Evolutionary conservation across 2,113 vertebrate genomes (phyloP).

Genomic region (Aegithalos caudatus): DNA sequence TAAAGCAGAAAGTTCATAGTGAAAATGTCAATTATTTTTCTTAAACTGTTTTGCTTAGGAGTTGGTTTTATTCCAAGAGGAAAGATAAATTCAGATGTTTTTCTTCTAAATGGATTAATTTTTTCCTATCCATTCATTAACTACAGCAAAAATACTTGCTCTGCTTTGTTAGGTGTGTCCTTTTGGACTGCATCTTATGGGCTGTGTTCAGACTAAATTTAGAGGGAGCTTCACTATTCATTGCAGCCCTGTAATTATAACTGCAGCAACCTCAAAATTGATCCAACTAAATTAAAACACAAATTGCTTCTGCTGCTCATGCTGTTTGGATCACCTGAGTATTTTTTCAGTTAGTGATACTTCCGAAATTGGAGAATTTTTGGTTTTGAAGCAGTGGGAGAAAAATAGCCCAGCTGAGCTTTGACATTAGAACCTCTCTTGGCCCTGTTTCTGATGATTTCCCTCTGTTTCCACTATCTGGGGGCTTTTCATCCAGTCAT

Average conservation of each 20-base stretch:
- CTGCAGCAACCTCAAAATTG: background rate
- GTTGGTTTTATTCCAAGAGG: background rate
- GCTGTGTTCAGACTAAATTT: background rate
- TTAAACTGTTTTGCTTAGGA: background rate
- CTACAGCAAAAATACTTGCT: background rate
- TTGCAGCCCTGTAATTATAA: slow-evolving; percentile 11
- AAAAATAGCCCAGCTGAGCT: background rate
- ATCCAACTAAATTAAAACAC: slow-evolving; percentile 19
- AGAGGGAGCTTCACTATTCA: background rate
- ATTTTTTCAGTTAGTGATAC: background rate
- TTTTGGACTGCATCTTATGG: background rate
- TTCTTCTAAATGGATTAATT: background rate
- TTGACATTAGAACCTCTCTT: background rate
- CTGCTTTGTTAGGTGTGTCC: slow-evolving; percentile 14
- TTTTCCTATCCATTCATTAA: background rate
- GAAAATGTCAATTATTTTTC: background rate
- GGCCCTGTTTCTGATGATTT: background rate
- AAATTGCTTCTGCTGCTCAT: background rate
- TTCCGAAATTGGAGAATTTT: background rate
- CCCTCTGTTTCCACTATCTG: background rate
- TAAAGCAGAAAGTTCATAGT: background rate
- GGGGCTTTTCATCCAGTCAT: background rate
- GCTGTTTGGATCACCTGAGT: background rate
- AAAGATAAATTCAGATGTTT: background rate
- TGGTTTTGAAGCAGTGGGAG: background rate